Base-by-base conservation (phyloP, 2,113 vertebrate genomes). In the Montifringilla adamsi region DNA sequence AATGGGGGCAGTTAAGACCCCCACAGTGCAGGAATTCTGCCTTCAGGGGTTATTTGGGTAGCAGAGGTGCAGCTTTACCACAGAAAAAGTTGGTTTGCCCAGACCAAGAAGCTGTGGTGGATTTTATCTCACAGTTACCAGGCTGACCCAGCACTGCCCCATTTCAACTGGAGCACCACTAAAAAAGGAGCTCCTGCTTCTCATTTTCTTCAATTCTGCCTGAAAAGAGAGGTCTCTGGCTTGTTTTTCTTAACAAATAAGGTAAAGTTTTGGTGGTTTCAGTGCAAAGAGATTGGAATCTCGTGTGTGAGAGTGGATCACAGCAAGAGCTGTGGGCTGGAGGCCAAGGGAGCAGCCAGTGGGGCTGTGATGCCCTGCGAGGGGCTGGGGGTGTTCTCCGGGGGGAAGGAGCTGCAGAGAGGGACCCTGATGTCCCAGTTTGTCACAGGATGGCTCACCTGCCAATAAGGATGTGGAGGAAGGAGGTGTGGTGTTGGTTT, bases 331-430 rank as follows among this genome's bases (percentile, higher is more conserved):
- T 2, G 23, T 4, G 55, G 88, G 74, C 4, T 62, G 64, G 30
- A 4, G 1, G 33, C 15, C 1, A 2, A 0, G 3, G 24, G 55
- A 43, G 14, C 63, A 28, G 67, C 7, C 15, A 0, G 2, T 24
- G 8, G 56, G 35, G 58, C 37, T 43, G 20, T 1, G 70, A 0
- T 41, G 43, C 60, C 60, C 35, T 63, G 10, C 53, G 56, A 2
- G 15, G 70, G 3, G 43, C 2, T 28, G 24, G 16, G 63, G n/a
- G 18, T 33, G 62, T 15, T 58, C n/a, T 4, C 2, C 31, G 8
- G 41, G 2, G 82, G 83, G 52, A 15, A 27, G 62, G 6, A 58
- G n/a, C 50, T 85, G 79, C 1, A 27, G 17, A 27, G 17, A 7
- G 13, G 62, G 62, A 13, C 26, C 43, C 13, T 1, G 5, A 2